A percentile compares a stretch with the other conserved stretches of the same genome.
Evolutionary conservation across 2,113 vertebrate genomes (phyloP).

Genomic region (Labrus mixtus): DNA sequence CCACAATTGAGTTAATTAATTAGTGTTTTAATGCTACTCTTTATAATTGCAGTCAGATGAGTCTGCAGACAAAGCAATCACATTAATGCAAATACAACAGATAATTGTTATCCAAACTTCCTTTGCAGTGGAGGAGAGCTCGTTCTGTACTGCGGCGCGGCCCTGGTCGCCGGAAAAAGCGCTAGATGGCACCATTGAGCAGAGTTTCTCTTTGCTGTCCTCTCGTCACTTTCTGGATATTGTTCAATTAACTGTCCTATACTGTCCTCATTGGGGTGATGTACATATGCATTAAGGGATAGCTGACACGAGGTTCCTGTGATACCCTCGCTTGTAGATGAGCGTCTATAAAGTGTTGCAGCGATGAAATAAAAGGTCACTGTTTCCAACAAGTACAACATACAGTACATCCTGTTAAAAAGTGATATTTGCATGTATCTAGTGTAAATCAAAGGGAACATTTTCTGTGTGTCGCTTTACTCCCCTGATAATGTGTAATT

Average conservation of each 20-base stretch:
- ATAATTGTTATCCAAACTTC: conserved; percentile 85
- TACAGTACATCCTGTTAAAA: conserved; percentile 55
- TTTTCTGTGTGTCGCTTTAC: conserved; percentile 38
- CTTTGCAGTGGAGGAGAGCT: conserved; percentile 58
- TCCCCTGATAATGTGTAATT: conserved; percentile 64
- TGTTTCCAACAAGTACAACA: conserved; percentile 60
- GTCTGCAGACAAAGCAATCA: conserved; percentile 84
- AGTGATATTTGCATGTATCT: conserved; percentile 68
- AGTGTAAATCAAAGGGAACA: conserved; percentile 64
- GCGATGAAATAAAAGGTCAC: conserved; percentile 67
- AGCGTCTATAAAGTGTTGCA: conserved; percentile 51
- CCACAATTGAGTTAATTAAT: conserved; percentile 85
- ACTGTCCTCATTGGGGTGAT: conserved; percentile 59
- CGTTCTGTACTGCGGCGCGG: conserved; percentile 21
- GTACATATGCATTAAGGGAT: conserved; percentile 62
- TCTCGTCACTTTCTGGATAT: conserved; percentile 66
- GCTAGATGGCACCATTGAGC: conserved; percentile 86
- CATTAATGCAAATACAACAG: conserved; percentile 85
- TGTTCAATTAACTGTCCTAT: conserved; percentile 74
- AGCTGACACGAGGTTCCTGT: conserved; percentile 59
- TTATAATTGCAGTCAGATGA: conserved; percentile 86
- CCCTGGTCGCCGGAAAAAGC: background rate
- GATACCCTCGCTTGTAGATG: conserved; percentile 64
- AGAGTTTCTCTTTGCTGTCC: conserved; percentile 60
- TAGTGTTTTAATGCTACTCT: conserved; percentile 86